Evolutionary conservation across 1,140 invertebrate genomes (phyloP).

Genomic region (Hesperophylax magnus): DNA sequence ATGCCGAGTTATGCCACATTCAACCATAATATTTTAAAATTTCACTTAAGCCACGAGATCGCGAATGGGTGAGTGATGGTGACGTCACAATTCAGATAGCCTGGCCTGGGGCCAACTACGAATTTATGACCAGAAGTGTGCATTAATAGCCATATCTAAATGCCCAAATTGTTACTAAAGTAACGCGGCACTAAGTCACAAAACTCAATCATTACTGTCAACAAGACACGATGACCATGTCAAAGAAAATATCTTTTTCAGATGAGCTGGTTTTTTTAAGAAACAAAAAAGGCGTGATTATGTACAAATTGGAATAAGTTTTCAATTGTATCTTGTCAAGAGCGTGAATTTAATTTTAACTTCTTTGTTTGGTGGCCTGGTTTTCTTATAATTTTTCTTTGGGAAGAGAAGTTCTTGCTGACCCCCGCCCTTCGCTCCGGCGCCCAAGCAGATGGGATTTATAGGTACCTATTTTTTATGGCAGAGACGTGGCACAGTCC

Average conservation of each 20-base stretch:
- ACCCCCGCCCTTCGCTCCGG: not conserved
- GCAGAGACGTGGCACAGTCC: not conserved
- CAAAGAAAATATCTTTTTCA: too few species aligned
- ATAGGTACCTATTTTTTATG: not conserved
- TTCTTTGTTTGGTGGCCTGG: not conserved
- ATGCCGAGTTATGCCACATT: not conserved
- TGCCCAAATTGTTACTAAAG: not conserved
- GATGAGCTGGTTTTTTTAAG: too few species aligned
- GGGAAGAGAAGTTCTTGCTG: not conserved
- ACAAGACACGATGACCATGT: too few species aligned
- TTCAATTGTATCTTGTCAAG: too few species aligned
- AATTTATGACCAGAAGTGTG: constrained; percentile 43
- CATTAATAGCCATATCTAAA: constrained; percentile 30
- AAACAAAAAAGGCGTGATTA: too few species aligned
- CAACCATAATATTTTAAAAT: constrained; percentile 16
- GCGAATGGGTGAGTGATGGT: constrained; percentile 32
- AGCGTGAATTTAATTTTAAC: too few species aligned
- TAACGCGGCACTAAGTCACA: not conserved
- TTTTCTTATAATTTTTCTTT: not conserved
- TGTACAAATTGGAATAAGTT: too few species aligned
- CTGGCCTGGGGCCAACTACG: constrained; percentile 39
- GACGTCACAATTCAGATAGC: constrained; percentile 48
- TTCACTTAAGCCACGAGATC: constrained; percentile 16
- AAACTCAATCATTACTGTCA: not conserved
- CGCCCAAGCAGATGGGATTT: not conserved